phyloP scores from a whole-genome alignment of 2,797 vertebrate species.

The Cirrhinus mrigala region DNA sequence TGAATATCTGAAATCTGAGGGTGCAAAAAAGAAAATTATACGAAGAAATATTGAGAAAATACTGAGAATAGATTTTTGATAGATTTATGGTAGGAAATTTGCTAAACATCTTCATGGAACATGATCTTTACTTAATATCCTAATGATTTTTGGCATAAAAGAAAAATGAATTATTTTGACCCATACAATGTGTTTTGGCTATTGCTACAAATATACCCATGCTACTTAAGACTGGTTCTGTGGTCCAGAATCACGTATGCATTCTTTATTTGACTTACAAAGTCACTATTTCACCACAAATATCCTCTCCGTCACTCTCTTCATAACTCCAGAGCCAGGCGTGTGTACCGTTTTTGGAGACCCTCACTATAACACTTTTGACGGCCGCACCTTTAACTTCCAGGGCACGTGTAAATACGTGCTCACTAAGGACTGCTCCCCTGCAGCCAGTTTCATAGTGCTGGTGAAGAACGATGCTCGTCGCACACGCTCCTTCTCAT shows the following conservation, averaged over 20 bases:
- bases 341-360: slow-evolving; percentile 99
- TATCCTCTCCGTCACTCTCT: background rate
- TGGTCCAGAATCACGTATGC: background rate
- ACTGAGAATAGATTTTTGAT: too few species aligned
- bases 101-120: too few species aligned
- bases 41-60: too few species aligned
- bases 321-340: slow-evolving; percentile 87
- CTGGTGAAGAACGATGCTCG: slow-evolving; percentile 96
- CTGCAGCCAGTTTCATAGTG: slow-evolving; percentile 89
- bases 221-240: too few species aligned
- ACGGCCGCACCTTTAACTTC: slow-evolving; percentile 98
- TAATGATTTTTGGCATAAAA: too few species aligned
- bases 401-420: slow-evolving; percentile 99
- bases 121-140: too few species aligned
- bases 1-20: too few species aligned
- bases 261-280: background rate
- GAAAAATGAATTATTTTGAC: too few species aligned
- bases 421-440: slow-evolving; percentile 92
- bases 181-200: too few species aligned
- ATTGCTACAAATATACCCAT: too few species aligned
- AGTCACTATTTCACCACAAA: slow-evolving; percentile 1
- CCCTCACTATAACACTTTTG: slow-evolving; percentile 99
- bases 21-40: too few species aligned
- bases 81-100: too few species aligned
- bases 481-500: slow-evolving; percentile 94